Evolutionary conservation across 2,113 vertebrate genomes (phyloP), one percentile per base, ranked within the genome.

Genomic region (Tylochromis polylepis): DNA sequence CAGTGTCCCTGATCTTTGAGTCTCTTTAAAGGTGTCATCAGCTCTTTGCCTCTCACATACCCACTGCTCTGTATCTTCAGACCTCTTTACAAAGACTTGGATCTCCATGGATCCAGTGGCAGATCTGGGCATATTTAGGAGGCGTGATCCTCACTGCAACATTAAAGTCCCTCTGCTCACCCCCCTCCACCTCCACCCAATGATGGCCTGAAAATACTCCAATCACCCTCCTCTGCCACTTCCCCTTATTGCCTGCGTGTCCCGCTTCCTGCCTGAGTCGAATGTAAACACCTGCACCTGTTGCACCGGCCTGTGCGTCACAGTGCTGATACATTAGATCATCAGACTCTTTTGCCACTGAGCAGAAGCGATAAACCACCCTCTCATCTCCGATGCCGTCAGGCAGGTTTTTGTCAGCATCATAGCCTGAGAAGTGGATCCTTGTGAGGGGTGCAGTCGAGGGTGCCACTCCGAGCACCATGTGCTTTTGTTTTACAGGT

Each of bases 391-490:
- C 88, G 0, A 15, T 55, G 0, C 62, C 85, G 0, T 87, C 97
- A 0, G 92, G 91, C 31, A 96, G 91, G 80, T 97, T 97, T 2
- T 95, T 93, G 82, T 99, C 98, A 8, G 97, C 62, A 27, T 99
- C 98, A 8, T 97, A 99, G 29, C 98, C 97, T 0, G 98, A 99
- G 94, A 99, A 99, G 94, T 99, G 98, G 93, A 99, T 97, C 90
- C 97, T 96, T 6, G 96, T 95, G 1, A 97, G 91, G 55, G 95
- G 95, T 15, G 89, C 88, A 22, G 95, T 49, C 1, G 94, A 20
- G 0, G 98, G 97, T 3, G 97, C 97, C 70, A 98, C 91, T 1
- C 98, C 98, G 1, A 99, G 93, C 11, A 97, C 97, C 98, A 99
- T 98, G 91, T 95, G 91, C 88, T 96, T 97, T 90, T 96, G 96